A percentile compares a stretch with the other conserved stretches of the same genome.
phyloP scores from a whole-genome alignment of 2,888 invertebrate species.

The Oconnorella tubifera region DNA sequence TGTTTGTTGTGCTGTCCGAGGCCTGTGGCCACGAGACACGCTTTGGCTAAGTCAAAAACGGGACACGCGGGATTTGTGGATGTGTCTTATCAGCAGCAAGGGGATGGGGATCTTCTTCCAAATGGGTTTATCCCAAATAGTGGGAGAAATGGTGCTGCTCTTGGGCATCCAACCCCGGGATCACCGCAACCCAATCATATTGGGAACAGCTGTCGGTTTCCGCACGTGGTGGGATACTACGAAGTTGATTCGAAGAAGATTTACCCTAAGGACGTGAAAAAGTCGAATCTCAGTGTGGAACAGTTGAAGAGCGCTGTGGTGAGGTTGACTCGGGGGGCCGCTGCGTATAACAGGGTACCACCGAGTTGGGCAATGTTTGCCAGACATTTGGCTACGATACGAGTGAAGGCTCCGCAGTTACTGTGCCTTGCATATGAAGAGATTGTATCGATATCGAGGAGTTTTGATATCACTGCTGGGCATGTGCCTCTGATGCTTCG shows the following conservation, averaged over 20 bases:
- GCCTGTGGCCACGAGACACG: slow-evolving; percentile 31
- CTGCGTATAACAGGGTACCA: slow-evolving; percentile 30
- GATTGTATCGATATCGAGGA: slow-evolving; percentile 36
- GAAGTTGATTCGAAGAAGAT: slow-evolving; percentile 37
- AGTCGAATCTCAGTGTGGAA: slow-evolving; percentile 38
- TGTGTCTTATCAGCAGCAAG: slow-evolving; percentile 32
- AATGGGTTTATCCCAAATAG: slow-evolving; percentile 1
- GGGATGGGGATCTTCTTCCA: neutral
- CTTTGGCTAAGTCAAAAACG: slow-evolving; percentile 33
- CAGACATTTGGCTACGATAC: slow-evolving; percentile 34
- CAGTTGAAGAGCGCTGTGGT: slow-evolving; percentile 38
- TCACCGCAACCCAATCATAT: slow-evolving; percentile 10
- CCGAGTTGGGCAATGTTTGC: slow-evolving; percentile 36
- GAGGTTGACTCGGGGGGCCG: slow-evolving; percentile 26
- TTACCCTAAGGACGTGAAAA: slow-evolving; percentile 39
- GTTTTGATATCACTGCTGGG: slow-evolving; percentile 35
- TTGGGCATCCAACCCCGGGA: neutral
- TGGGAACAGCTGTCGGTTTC: slow-evolving; percentile 21
- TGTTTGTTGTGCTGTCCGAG: slow-evolving; percentile 38
- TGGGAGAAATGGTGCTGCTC: neutral
- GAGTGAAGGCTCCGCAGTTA: slow-evolving; percentile 32
- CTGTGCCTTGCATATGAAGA: slow-evolving; percentile 38
- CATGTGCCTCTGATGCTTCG: slow-evolving; percentile 31
- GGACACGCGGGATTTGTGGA: slow-evolving; percentile 39
- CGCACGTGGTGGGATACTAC: slow-evolving; percentile 36